These are phyloP conservation scores for Porites rus DNA, from an alignment of 92 coral and sea anemone genomes.

Conservation along the genomic window DNA sequence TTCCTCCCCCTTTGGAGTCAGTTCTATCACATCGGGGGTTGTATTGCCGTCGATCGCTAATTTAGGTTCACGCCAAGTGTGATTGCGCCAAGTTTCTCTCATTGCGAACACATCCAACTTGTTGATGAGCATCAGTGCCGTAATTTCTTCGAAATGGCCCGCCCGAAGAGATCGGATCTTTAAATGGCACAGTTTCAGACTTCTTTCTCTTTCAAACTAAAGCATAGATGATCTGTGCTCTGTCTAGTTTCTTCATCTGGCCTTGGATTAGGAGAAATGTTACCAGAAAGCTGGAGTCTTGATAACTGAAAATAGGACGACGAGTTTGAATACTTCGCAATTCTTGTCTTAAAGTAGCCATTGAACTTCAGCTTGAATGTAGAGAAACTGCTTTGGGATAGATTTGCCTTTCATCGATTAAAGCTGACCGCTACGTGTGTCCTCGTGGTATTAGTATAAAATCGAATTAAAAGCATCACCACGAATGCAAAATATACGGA, in stretches of 20 bases:
- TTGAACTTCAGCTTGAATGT: constrained; percentile 5
- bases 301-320: constrained; percentile 44
- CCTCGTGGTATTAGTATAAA: background rate
- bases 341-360: constrained; percentile 1
- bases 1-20: constrained; percentile 45
- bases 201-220: background rate
- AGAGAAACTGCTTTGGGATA: background rate
- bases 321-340: constrained; percentile 31
- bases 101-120: background rate
- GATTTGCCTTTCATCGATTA: background rate
- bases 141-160: background rate
- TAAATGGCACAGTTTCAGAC: background rate
- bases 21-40: constrained; percentile 34
- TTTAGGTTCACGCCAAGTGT: constrained; percentile 36
- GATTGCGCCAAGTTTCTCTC: constrained; percentile 22
- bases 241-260: constrained; percentile 10
- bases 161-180: background rate
- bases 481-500: too few relatives aligned
- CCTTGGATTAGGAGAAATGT: constrained; percentile 30
- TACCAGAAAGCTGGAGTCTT: constrained; percentile 28
- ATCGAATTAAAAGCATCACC: too few relatives aligned
- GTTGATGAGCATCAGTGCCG: background rate
- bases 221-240: background rate
- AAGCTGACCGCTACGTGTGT: background rate
- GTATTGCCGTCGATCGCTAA: constrained; percentile 17